These are phyloP conservation scores for Vanacampus margaritifer DNA, from an alignment of 2,113 vertebrate genomes.

Conservation along the genomic window DNA sequence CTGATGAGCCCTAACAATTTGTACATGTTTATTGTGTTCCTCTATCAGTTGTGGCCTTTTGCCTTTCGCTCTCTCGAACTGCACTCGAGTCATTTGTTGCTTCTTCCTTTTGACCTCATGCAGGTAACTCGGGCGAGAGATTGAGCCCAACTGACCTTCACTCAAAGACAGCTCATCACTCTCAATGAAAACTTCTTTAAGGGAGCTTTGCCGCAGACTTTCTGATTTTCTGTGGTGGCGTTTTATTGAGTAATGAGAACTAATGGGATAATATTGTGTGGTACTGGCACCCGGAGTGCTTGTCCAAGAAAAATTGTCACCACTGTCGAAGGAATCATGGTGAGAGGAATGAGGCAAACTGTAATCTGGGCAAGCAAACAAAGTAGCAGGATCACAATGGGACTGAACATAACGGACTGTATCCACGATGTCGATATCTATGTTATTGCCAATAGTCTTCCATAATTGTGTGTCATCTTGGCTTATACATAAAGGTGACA, in stretches of 20 bases:
- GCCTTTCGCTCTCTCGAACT: not conserved
- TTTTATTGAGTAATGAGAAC: not conserved
- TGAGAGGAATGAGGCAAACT: conserved; percentile 6
- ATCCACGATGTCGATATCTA: not conserved
- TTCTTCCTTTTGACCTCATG: conserved; percentile 8
- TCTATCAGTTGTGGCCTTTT: not conserved
- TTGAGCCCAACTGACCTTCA: conserved; percentile 21
- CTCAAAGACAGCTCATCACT: conserved; percentile 40
- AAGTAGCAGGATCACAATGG: not conserved
- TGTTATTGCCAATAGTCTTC: not conserved
- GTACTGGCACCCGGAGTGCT: not conserved
- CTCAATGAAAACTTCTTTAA: fast-evolving
- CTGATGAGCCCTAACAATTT: not conserved
- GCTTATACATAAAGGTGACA: not conserved
- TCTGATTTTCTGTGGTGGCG: too few relatives aligned
- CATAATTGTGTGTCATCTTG: not conserved
- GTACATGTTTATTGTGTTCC: not conserved
- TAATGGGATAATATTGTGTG: not conserved
- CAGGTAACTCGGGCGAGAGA: conserved; percentile 15
- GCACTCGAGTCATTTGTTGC: not conserved
- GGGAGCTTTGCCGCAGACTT: fast-evolving
- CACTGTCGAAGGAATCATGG: not conserved
- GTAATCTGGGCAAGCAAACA: conserved; percentile 5
- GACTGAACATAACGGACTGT: not conserved
- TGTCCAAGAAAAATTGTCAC: not conserved